Base-by-base conservation (phyloP, 2,797 vertebrate genomes). In the Cynodonichthys magdalenae region DNA sequence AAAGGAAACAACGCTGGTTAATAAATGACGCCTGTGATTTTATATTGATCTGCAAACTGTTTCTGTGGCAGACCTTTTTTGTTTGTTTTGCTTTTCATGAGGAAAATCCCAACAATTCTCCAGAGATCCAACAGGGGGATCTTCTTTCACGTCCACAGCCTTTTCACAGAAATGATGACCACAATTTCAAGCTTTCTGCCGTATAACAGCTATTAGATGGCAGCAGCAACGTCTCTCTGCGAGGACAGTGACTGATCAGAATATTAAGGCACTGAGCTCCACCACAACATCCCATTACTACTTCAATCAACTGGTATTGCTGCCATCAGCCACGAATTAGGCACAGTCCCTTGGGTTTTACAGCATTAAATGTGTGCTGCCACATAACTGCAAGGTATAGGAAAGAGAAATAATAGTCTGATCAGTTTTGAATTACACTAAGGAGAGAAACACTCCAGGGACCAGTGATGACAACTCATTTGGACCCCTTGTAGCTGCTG, bases 391-490 rank as follows among this genome's bases (percentile, higher is more conserved):
- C 51, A 12, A 73, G 42, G 48, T 53, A 56, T 74, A 24, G n/a
- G 54, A 2, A 0, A 72, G 59, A 46, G 57, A 78, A 81, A 77
- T 54, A 29, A 54, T 53, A 52, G 20, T 18, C 66, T 71, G 84
- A 77, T 84, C 69, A 70, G 73, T 78, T 73, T 18, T 63, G 69
- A 79, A 59, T 74, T 57, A 60, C 66, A 61, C 54, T 59, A 71
- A 46, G 64, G 69, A 69, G 61, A 77, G 59, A 77, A 68, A 50
- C 71, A 61, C 82, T 55, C 56, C 6, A 0, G 59, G 76, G 83
- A 73, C 71, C 54, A 18, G 65, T 59, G 77, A 81, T 79, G 85
- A 87, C 83, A 90, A 84, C 83, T 88, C 84, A 85, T 85, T 89
- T 85, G 55, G 66, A 72, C 46, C 63, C 54, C 66, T 82, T 77